Percentiles rank a stretch among this genome's conserved stretches.
phyloP scores from a whole-genome alignment of 2,888 invertebrate genomes.

The Eristalinus sepulchralis region DNA sequence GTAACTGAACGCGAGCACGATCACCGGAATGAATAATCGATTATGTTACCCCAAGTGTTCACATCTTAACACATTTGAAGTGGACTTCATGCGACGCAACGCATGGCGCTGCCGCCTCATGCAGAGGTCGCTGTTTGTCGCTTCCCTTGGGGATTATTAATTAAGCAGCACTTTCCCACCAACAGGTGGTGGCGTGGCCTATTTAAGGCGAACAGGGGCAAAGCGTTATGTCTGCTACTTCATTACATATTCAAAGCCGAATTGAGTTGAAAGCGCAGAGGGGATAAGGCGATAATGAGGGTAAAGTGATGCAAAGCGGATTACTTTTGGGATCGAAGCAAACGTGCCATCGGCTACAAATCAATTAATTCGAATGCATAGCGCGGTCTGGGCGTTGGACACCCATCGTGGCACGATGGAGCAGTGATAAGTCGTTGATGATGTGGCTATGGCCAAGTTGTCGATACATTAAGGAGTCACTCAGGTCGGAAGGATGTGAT shows the following conservation, averaged over 20 bases:
- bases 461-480: not conserved
- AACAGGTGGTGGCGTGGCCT: not conserved
- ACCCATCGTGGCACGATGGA: not conserved
- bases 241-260: not conserved
- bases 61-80: not conserved
- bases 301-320: not conserved
- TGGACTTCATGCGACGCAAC: not conserved
- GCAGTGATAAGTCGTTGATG: not conserved
- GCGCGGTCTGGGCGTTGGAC: too few species aligned
- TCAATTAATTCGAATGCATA: not conserved
- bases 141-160: not conserved
- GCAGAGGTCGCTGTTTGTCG: not conserved
- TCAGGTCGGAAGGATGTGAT: not conserved
- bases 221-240: not conserved
- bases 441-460: not conserved
- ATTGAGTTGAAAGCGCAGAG: not conserved
- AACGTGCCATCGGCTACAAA: not conserved
- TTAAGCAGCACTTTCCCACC: not conserved
- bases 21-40: slow-evolving; percentile 22
- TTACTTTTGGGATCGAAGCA: not conserved
- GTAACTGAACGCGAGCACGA: not conserved
- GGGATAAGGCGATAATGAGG: not conserved
- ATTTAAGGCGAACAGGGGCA: not conserved
- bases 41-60: slow-evolving; percentile 3
- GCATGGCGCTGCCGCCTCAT: not conserved